These are phyloP conservation scores for Canis aureus DNA, from an alignment of 2,113 vertebrate genomes.

Conservation along the genomic window DNA sequence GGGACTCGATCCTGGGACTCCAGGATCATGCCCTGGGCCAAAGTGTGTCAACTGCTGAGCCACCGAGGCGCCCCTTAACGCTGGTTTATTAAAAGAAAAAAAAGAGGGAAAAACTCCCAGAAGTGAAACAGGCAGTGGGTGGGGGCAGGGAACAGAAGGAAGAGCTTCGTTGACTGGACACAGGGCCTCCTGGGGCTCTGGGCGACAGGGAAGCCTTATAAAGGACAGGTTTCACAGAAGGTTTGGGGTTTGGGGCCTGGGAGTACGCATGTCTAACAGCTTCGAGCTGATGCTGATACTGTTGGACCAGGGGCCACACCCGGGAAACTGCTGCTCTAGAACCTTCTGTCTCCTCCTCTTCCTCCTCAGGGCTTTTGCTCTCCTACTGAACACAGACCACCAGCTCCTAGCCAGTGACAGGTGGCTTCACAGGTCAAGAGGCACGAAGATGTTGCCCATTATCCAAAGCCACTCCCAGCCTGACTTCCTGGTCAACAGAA, in stretches of 20 bases:
- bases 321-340: neutral
- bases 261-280: neutral
- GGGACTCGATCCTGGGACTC: too few relatives aligned
- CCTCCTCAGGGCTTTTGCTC: neutral
- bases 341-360: neutral
- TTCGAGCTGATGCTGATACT: neutral
- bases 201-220: neutral
- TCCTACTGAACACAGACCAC: neutral
- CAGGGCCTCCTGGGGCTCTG: neutral
- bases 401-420: neutral
- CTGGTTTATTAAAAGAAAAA: neutral
- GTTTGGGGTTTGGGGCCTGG: neutral
- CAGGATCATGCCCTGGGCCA: too few relatives aligned
- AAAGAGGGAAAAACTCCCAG: neutral
- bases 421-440: neutral
- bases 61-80: neutral
- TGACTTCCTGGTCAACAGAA: neutral
- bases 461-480: neutral
- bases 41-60: too few relatives aligned
- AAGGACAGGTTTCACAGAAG: neutral
- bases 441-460: neutral
- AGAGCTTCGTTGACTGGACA: accelerated
- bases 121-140: neutral
- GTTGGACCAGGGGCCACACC: too few relatives aligned
- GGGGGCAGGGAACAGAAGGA: neutral